These are phyloP conservation scores for Enteromius anoplus DNA, from an alignment of 2,797 vertebrate species.

Conservation along the genomic window DNA sequence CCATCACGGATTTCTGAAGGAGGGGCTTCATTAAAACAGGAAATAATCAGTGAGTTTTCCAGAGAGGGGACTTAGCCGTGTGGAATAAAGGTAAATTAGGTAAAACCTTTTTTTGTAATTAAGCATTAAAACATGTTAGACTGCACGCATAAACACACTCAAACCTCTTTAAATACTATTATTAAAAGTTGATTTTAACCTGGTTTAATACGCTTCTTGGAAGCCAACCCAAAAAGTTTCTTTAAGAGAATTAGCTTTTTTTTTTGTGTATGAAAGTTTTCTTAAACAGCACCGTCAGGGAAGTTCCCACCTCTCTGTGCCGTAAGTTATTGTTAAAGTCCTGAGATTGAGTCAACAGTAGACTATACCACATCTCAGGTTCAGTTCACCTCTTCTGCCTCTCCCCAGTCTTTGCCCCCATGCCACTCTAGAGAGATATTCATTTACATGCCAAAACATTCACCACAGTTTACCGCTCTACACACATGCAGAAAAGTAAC, in stretches of 20 bases:
- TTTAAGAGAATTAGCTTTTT: not conserved
- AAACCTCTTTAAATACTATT: not conserved
- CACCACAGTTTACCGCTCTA: not conserved
- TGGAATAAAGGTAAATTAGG: no score
- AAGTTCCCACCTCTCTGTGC: constrained; percentile 38
- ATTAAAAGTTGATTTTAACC: not conserved
- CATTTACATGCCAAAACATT: constrained; percentile 9
- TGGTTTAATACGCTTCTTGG: not conserved
- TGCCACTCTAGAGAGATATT: not conserved
- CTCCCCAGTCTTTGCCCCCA: not conserved
- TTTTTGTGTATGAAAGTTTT: not conserved
- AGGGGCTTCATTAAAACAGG: no score
- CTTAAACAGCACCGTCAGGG: constrained; percentile 12
- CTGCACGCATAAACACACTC: no score
- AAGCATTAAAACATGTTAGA: no score
- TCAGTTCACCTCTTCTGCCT: not conserved
- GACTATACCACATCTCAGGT: not conserved
- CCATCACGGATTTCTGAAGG: no score
- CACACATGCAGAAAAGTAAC: not conserved
- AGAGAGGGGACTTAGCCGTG: no score
- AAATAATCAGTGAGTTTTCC: no score
- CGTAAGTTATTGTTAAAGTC: constrained; percentile 11
- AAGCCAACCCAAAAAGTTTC: not conserved
- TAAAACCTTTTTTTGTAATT: no score
- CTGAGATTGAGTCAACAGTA: constrained; percentile 31